phyloP scores from a whole-genome alignment of 2,888 invertebrate genomes.

The Agriopis marginaria region DNA sequence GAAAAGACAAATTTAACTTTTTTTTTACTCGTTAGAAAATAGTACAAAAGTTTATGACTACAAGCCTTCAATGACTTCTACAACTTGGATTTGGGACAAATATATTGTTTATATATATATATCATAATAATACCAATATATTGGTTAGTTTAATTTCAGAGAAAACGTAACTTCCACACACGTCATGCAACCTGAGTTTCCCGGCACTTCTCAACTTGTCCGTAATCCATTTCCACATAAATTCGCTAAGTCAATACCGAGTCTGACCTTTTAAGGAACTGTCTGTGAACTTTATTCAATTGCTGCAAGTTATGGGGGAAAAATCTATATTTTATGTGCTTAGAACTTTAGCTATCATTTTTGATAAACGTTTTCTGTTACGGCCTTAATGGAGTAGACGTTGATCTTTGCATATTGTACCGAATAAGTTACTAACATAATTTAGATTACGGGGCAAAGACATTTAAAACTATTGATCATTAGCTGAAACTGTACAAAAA shows the following conservation, averaged over 20 bases:
- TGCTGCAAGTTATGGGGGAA: conserved; percentile 27
- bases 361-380: conserved; percentile 1
- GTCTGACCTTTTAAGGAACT: conserved; percentile 36
- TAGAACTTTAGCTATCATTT: conserved; percentile 16
- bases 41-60: too few relatives aligned
- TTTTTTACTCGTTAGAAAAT: too few relatives aligned
- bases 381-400: not conserved
- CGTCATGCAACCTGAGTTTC: conserved; percentile 13
- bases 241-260: conserved; percentile 34
- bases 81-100: not conserved
- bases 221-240: conserved; percentile 23
- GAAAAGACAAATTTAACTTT: too few relatives aligned
- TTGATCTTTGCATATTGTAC: not conserved
- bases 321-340: conserved; percentile 26
- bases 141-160: too few relatives aligned
- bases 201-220: conserved; percentile 12
- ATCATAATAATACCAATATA: too few relatives aligned
- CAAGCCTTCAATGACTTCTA: too few relatives aligned
- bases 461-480: too few relatives aligned
- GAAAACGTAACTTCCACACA: not conserved
- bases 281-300: conserved; percentile 33
- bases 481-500: too few relatives aligned
- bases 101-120: too few relatives aligned
- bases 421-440: not conserved
- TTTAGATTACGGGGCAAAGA: not conserved